Evolutionary conservation across 2,113 vertebrate species (phyloP).

Genomic region (Hystrix brachyura): DNA sequence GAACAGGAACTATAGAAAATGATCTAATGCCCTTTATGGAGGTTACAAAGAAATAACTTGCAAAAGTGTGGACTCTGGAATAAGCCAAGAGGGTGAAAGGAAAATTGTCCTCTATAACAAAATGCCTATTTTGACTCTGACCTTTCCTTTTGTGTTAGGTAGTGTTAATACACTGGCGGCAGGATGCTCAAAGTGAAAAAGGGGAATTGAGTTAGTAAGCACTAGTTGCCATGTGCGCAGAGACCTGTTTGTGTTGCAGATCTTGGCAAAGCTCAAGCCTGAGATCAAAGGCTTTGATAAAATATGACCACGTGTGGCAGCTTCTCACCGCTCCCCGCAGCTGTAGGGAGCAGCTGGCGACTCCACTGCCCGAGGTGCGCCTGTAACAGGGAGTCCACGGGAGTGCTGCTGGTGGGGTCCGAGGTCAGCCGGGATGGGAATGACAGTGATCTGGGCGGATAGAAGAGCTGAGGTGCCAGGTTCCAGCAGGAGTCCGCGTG

Average conservation of each 20-base stretch:
- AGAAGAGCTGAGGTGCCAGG: conserved; percentile 58
- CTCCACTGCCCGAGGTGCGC: conserved; percentile 39
- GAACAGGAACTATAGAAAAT: conserved; percentile 28
- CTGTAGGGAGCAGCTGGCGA: neutral
- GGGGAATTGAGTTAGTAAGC: conserved; percentile 30
- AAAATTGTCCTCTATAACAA: conserved; percentile 56
- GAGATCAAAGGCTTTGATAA: conserved; percentile 74
- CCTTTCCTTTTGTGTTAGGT: conserved; percentile 45
- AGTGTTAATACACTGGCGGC: conserved; percentile 38
- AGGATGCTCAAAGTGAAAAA: neutral
- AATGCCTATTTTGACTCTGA: conserved; percentile 65
- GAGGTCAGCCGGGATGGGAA: conserved; percentile 60
- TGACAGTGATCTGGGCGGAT: conserved; percentile 55
- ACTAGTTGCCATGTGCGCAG: conserved; percentile 44
- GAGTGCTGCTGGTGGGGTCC: neutral
- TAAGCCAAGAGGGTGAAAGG: neutral
- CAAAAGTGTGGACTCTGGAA: neutral
- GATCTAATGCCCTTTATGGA: conserved; percentile 49
- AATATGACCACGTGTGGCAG: conserved; percentile 67
- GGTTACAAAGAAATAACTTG: conserved; percentile 45
- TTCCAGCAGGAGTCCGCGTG: conserved; percentile 61
- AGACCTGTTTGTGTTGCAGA: conserved; percentile 58
- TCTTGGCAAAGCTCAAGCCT: conserved; percentile 70
- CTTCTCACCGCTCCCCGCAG: conserved; percentile 32
- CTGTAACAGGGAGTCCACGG: conserved; percentile 10